Base-by-base conservation (phyloP, 2,797 vertebrate genomes). In the Eidolon dupreanum region DNA sequence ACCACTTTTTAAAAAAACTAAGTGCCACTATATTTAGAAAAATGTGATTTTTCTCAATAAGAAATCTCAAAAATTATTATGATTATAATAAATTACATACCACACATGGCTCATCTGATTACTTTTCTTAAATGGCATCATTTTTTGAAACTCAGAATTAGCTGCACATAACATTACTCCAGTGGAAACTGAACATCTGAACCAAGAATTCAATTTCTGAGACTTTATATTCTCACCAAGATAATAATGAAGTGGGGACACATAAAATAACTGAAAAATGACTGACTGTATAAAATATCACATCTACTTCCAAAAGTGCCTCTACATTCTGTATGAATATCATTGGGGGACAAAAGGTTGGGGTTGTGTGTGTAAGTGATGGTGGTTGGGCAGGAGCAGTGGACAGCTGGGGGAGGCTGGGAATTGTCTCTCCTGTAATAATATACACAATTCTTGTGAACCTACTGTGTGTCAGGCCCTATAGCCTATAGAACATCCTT, bases 11-110 rank as follows among this genome's bases (percentile, higher is more conserved):
- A 4, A 49, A 49, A 49, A 16, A 49, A 49, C n/a, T 70, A 94
- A 96, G 46, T 74, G 33, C 57, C 51, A 33, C 68, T 95, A 49
- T 91, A 86, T 79, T 93, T 75, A 79, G 92, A 82, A 90, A 97
- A 96, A 63, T 81, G 49, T 57, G 28, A 90, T 93, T 79, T 83
- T 95, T 94, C 87, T 95, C 68, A 68, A 74, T 86, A 89, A 93
- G 57, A 11, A 82, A 86, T 74, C 82, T 81, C 31, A 20, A 46
- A 71, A 63, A 68, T 61, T 61, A 94, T 73, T 66, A 85, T 73
- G 59, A 51, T 77, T 79, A 75, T 65, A 88, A 94, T 85, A 82
- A 94, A 93, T 68, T 81, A 90, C 41, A 75, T 63, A 41, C 15
- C 7, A 49, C 13, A 49, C 49, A 3, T 49, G 43, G 82, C 53